These are phyloP conservation scores for Kryptolebias marmoratus DNA, from an alignment of 2,113 vertebrate species.

Conservation along the genomic window DNA sequence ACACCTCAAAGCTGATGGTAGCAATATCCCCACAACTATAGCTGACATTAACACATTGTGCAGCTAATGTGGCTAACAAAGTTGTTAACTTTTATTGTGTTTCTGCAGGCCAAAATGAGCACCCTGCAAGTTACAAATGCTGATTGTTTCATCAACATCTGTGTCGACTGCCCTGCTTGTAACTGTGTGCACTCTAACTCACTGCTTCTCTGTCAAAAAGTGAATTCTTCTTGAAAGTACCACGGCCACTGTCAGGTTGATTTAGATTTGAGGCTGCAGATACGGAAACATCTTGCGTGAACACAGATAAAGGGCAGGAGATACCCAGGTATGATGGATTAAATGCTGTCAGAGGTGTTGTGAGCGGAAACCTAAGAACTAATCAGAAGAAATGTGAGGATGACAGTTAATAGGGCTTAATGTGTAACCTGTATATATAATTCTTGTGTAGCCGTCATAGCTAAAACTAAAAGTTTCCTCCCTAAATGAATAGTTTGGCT, in stretches of 20 bases:
- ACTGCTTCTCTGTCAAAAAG: neutral
- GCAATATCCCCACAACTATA: neutral
- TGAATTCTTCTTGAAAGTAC: neutral
- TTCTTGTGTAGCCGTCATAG: no score
- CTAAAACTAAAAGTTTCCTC: no score
- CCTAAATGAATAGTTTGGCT: no score
- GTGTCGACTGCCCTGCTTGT: neutral
- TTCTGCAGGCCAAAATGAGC: slow-evolving; percentile 4
- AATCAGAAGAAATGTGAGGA: no score
- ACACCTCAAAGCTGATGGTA: neutral
- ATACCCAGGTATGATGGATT: no score
- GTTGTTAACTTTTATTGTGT: neutral
- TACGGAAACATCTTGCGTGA: neutral
- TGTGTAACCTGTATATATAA: no score
- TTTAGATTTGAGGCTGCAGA: neutral
- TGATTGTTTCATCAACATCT: slow-evolving; percentile 1
- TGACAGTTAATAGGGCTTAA: no score
- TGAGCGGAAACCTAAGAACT: no score
- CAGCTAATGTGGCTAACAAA: neutral
- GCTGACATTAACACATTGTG: neutral
- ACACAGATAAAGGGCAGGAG: no score
- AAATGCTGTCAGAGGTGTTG: no score
- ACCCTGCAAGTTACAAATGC: neutral
- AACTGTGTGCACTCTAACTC: neutral
- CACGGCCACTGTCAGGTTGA: neutral